These are phyloP conservation scores for Crotophaga sulcirostris DNA, from an alignment of 2,113 vertebrate species.

Conservation along the genomic window DNA sequence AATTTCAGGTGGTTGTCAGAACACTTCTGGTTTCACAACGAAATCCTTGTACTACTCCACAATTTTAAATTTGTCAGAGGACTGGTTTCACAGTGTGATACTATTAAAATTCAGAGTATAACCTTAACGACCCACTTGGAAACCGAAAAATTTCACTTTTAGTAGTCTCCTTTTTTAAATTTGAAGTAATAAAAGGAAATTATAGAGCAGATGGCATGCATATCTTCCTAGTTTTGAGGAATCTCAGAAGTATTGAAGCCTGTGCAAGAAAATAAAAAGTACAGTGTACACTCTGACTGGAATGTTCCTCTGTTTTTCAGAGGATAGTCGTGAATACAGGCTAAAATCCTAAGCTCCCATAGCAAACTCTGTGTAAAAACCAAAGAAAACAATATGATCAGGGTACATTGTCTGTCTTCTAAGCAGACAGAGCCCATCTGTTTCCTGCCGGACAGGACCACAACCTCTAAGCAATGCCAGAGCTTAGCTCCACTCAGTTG, in stretches of 20 bases:
- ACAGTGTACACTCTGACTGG: rapidly evolving
- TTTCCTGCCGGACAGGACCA: neutral
- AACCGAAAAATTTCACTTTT: neutral
- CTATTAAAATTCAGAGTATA: neutral
- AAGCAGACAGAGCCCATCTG: neutral
- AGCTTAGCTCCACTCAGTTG: constrained; percentile 5
- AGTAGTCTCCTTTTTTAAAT: neutral
- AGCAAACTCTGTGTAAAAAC: neutral
- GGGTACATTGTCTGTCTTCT: neutral
- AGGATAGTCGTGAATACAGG: neutral
- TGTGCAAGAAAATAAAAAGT: neutral
- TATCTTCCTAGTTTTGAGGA: neutral
- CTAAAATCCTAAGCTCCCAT: neutral
- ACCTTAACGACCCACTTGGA: neutral
- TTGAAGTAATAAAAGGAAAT: neutral
- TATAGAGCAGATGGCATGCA: neutral
- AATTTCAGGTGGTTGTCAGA: neutral
- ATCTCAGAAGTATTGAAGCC: neutral
- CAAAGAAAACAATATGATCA: neutral
- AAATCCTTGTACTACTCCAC: neutral
- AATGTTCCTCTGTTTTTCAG: neutral
- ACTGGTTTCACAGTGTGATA: neutral
- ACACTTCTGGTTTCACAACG: neutral
- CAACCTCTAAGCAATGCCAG: neutral
- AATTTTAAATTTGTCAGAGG: neutral